Evolutionary conservation across 37 sponge, comb jelly and placozoan species (phyloP), one percentile per base, ranked within the genome.

Genomic region (Haliclona indistincta): DNA sequence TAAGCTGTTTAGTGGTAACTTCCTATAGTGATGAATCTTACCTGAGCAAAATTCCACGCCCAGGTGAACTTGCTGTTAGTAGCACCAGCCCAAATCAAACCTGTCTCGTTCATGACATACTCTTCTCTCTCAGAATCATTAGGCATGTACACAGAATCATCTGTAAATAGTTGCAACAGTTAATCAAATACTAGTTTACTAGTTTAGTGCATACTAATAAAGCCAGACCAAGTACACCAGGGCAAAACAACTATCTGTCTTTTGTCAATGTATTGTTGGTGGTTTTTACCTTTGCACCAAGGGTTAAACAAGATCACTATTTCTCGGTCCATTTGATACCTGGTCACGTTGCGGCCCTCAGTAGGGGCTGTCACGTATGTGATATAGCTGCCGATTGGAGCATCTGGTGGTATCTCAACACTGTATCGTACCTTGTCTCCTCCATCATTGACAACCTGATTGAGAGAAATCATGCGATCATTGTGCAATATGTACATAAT

Each of bases 11-110:
- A 47, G 51, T 47, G 10, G 15, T 47, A 47, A 47, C 15, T 47
- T 10, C 15, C n/a, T n/a, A n/a, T n/a, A n/a, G n/a, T n/a, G n/a
- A n/a, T n/a, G n/a, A n/a, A n/a, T n/a, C n/a, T n/a, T 13, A 81
- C 82, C 76, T 86, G 87, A 34, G 80, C 87, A 74, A 72, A 90
- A 68, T 90, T 80, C 91, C 91, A 90, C 0, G 73, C 77, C 76
- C 84, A 84, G 20, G 85, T 84, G 45, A 75, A 76, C 43, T 39
- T 76, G 67, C 76, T 58, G n/a, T 61, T 45, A 52, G 84, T 33
- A 34, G 81, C 69, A 4, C 91, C 91, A 3, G 80, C 91, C 85
- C 85, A 90, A 20, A 90, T 90, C 36, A 80, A 43, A 8, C 91
- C 91, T 39, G 62, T 76, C 73, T 84, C 85, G 53, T 84, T 90